These are phyloP conservation scores for Rhodinocichla rosea DNA, from an alignment of 2,113 vertebrate species.

Conservation along the genomic window DNA sequence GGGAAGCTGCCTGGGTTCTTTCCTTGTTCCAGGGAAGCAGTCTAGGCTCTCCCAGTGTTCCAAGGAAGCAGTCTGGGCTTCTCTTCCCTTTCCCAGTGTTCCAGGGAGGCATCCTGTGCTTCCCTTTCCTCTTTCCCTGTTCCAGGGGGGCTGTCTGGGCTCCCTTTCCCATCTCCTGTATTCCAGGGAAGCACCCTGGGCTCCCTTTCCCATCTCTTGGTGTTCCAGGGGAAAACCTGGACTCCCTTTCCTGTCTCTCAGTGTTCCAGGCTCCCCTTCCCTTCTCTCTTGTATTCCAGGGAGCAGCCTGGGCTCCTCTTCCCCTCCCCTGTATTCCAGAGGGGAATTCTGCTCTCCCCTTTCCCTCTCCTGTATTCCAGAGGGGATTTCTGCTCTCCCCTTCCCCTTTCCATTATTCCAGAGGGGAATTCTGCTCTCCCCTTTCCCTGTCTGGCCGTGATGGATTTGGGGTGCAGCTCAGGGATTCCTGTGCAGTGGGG, in stretches of 20 bases:
- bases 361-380: not conserved
- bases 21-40: not conserved
- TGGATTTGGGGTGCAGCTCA: not conserved
- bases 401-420: not conserved
- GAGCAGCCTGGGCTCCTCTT: not conserved
- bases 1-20: too few species aligned
- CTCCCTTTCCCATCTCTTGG: not conserved
- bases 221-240: not conserved
- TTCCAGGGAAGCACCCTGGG: too few species aligned
- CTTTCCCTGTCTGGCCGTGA: not conserved
- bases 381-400: too few species aligned
- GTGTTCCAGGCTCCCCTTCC: too few species aligned
- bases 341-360: too few species aligned
- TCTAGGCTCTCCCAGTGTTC: not conserved
- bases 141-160: not conserved
- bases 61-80: not conserved
- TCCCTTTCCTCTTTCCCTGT: fast-evolving
- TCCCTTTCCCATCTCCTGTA: not conserved
- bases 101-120: not conserved
- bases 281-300: too few species aligned
- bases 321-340: too few species aligned
- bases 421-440: not conserved
- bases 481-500: not conserved
- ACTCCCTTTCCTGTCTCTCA: too few species aligned
- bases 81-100: not conserved